Conservation (phyloP, 1,140 invertebrate genomes). For the Hyposmocoma kahamanoa region DNA sequence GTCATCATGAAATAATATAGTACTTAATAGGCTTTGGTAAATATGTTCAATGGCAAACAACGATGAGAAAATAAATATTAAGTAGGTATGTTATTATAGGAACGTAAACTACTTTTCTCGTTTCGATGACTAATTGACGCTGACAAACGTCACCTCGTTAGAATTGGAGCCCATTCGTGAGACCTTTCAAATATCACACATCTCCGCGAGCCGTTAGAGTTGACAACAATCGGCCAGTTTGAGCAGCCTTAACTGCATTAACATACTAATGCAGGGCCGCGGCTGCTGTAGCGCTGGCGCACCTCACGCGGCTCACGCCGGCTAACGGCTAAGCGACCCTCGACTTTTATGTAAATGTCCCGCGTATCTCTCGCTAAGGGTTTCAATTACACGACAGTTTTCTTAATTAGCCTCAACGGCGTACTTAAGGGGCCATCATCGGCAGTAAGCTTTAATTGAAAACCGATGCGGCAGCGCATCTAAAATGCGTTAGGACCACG, state of each 20-base stretch:
- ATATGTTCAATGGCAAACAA: too few relatives aligned
- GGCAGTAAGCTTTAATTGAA: conserved; percentile 1
- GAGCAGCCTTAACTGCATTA: conserved; percentile 9
- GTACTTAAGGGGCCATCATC: not conserved
- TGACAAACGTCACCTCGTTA: too few relatives aligned
- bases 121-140: too few relatives aligned
- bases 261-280: conserved; percentile 9
- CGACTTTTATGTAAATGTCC: conserved; percentile 14
- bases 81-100: too few relatives aligned
- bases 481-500: not conserved
- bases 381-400: conserved; percentile 14
- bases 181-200: too few relatives aligned
- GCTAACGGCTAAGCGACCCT: not conserved
- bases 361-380: conserved; percentile 14
- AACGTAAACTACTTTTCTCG: too few relatives aligned
- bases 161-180: too few relatives aligned
- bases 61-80: too few relatives aligned
- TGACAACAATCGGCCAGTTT: too few relatives aligned
- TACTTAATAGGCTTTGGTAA: too few relatives aligned
- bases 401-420: conserved; percentile 12
- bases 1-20: too few relatives aligned
- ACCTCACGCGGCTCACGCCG: not conserved
- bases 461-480: not conserved
- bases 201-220: too few relatives aligned
- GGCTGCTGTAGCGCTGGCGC: not conserved